phyloP scores from a whole-genome alignment of 2,797 vertebrate genomes.

The Hydrophis major region DNA sequence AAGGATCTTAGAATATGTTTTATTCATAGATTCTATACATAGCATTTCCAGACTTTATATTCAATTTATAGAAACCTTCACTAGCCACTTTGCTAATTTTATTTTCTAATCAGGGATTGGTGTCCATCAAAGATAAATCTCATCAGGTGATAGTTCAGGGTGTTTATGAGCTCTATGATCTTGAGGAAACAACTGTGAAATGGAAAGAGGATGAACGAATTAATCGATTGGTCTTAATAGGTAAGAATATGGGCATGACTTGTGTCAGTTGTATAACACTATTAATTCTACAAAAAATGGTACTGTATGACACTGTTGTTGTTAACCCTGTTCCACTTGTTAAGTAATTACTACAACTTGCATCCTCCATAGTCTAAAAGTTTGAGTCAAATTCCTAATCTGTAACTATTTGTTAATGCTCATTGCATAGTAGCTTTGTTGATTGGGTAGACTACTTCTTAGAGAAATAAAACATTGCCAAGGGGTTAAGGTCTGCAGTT shows the following conservation, averaged over 20 bases:
- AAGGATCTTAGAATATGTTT: background rate
- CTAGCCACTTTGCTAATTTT: background rate
- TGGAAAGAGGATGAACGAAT: slow-evolving; percentile 80
- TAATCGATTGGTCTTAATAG: slow-evolving; percentile 90
- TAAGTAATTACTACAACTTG: background rate
- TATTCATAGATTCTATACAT: background rate
- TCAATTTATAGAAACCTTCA: background rate
- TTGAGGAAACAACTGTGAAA: slow-evolving; percentile 85
- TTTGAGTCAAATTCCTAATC: background rate
- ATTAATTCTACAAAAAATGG: background rate
- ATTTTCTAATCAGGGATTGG: slow-evolving; percentile 80
- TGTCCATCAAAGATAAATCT: slow-evolving; percentile 83
- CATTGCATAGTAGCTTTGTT: background rate
- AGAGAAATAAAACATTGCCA: background rate
- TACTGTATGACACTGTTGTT: background rate
- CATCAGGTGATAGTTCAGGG: slow-evolving; percentile 92
- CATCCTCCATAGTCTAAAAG: background rate
- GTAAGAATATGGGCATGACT: slow-evolving; percentile 62
- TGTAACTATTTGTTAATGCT: background rate
- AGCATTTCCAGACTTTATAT: background rate
- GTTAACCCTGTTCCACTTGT: background rate
- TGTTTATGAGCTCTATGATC: slow-evolving; percentile 92
- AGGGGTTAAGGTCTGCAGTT: background rate
- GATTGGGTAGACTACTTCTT: background rate
- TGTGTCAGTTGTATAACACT: background rate